These are phyloP conservation scores for Lepidocyrtinus sp. DNA, from an alignment of 2,888 invertebrate genomes.

Conservation along the genomic window DNA sequence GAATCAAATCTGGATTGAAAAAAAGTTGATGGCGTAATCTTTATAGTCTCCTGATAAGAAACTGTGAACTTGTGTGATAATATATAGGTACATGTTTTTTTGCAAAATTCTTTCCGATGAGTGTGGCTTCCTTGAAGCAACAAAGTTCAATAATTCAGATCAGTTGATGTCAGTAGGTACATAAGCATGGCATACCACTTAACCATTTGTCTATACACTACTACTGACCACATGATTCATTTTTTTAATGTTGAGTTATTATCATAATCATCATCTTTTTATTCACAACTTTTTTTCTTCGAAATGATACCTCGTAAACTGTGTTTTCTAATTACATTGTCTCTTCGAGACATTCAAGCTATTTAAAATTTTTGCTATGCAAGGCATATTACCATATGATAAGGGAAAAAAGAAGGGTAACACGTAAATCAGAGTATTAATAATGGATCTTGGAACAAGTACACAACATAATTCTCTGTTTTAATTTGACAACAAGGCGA, in stretches of 20 bases:
- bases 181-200: too few species aligned
- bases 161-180: too few species aligned
- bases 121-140: too few species aligned
- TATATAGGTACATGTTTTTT: too few species aligned
- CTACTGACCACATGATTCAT: conserved; percentile 9
- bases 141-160: too few species aligned
- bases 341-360: conserved; percentile 14
- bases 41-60: too few species aligned
- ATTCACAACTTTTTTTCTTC: background rate
- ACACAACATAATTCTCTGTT: conserved; percentile 69
- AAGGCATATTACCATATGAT: conserved; percentile 8
- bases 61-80: too few species aligned
- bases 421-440: conserved; percentile 69
- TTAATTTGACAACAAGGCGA: conserved; percentile 70
- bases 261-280: conserved; percentile 15
- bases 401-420: conserved; percentile 16
- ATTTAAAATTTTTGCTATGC: conserved; percentile 41
- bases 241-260: conserved; percentile 6
- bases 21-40: too few species aligned
- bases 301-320: background rate
- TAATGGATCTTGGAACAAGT: conserved; percentile 66
- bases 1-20: too few species aligned
- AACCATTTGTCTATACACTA: too few species aligned
- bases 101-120: too few species aligned
- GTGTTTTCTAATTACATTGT: conserved; percentile 18